phyloP scores from a whole-genome alignment of 2,888 invertebrate genomes.

The Nephrotoma flavescens region DNA sequence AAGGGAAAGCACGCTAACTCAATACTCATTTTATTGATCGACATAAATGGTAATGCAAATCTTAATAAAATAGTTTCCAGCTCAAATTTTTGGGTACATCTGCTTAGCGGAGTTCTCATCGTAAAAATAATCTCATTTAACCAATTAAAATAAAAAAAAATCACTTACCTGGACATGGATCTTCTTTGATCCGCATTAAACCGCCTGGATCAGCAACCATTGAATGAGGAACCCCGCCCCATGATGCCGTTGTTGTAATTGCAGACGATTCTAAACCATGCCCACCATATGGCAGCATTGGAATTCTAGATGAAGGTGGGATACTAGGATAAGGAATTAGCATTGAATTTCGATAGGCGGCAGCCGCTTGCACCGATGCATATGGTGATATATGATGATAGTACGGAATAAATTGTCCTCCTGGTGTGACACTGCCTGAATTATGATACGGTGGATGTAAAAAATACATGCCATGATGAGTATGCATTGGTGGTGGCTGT shows the following conservation, averaged over 20 bases:
- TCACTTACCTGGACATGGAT: conserved; percentile 22
- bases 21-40: too few relatives aligned
- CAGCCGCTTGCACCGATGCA: conserved; percentile 23
- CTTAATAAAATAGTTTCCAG: too few relatives aligned
- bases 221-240: conserved; percentile 12
- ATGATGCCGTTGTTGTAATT: conserved; percentile 16
- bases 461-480: conserved; percentile 3
- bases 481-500: neutral
- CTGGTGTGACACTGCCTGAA: conserved; percentile 25
- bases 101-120: too few relatives aligned
- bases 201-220: conserved; percentile 19
- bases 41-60: too few relatives aligned
- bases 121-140: neutral
- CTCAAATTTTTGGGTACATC: too few relatives aligned
- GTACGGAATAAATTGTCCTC: conserved; percentile 2
- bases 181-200: conserved; percentile 31
- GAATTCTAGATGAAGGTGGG: conserved; percentile 27
- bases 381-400: conserved; percentile 18
- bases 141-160: conserved; percentile 25
- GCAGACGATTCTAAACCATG: conserved; percentile 10
- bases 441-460: conserved; percentile 25
- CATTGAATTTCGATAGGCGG: conserved; percentile 34
- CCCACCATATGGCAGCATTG: conserved; percentile 18
- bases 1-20: too few relatives aligned
- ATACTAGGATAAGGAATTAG: conserved; percentile 35